These are phyloP conservation scores for Sylvicapra grimmia DNA, from an alignment of 2,113 vertebrate species.

Conservation along the genomic window DNA sequence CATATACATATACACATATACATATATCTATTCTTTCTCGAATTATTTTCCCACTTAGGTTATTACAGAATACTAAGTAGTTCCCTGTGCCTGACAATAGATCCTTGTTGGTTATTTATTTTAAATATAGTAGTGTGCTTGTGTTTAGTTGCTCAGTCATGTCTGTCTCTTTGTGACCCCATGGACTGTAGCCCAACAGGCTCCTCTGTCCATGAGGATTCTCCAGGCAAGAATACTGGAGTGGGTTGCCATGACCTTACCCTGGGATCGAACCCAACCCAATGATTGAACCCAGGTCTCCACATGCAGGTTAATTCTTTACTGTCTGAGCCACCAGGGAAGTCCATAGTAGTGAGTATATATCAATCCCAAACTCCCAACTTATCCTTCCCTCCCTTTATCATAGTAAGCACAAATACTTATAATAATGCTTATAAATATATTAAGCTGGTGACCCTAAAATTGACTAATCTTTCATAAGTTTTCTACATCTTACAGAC, in stretches of 20 bases:
- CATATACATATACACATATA: not conserved
- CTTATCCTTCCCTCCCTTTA: not conserved
- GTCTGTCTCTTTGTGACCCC: not conserved
- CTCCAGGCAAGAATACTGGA: not conserved
- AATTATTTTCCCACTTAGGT: not conserved
- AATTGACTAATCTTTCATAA: not conserved
- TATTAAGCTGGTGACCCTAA: not conserved
- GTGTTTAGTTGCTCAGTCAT: not conserved
- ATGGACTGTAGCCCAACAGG: not conserved
- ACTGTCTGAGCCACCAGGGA: not conserved
- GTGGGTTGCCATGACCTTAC: not conserved
- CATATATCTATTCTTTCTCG: not conserved
- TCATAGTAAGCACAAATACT: not conserved
- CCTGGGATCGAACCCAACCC: fast-evolving
- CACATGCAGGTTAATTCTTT: not conserved
- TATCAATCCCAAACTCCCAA: not conserved
- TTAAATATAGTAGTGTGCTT: not conserved
- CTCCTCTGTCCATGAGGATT: not conserved
- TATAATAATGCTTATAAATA: conserved; percentile 12
- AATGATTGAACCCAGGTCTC: not conserved
- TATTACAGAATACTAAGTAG: not conserved
- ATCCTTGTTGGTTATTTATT: not conserved
- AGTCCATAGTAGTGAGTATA: not conserved
- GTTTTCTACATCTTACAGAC: not conserved
- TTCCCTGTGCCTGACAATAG: not conserved